These are phyloP conservation scores for Nephrotoma appendiculata DNA, from an alignment of 2,888 invertebrate genomes.

Conservation along the genomic window DNA sequence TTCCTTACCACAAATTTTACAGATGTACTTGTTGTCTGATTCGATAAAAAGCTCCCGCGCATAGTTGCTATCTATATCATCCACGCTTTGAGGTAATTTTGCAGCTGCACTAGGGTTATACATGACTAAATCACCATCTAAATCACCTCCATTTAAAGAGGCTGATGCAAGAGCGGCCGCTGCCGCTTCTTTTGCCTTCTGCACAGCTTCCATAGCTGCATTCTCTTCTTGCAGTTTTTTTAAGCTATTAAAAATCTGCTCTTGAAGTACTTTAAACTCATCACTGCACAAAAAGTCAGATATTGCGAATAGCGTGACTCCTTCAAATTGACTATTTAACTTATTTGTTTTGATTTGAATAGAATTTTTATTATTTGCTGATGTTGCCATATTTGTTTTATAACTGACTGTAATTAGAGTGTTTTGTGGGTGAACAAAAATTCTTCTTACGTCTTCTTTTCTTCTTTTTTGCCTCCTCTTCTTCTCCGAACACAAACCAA, in stretches of 20 bases:
- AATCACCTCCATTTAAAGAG: background rate
- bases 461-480: background rate
- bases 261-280: background rate
- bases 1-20: background rate
- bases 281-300: conserved; percentile 1
- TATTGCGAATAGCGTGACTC: background rate
- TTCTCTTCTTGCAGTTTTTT: background rate
- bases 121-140: background rate
- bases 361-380: background rate
- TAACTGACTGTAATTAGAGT: background rate
- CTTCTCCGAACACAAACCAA: background rate
- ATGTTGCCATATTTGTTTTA: background rate
- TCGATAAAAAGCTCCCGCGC: background rate
- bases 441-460: background rate
- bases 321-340: background rate
- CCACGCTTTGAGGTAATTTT: background rate
- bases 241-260: background rate
- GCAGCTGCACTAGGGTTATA: background rate
- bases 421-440: background rate
- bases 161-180: background rate
- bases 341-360: conserved; percentile 3
- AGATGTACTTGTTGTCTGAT: background rate
- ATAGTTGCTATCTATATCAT: background rate
- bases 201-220: background rate
- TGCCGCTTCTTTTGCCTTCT: background rate